These are phyloP conservation scores for Darevskia nairensis DNA, from an alignment of 2,797 vertebrate species.

Conservation along the genomic window DNA sequence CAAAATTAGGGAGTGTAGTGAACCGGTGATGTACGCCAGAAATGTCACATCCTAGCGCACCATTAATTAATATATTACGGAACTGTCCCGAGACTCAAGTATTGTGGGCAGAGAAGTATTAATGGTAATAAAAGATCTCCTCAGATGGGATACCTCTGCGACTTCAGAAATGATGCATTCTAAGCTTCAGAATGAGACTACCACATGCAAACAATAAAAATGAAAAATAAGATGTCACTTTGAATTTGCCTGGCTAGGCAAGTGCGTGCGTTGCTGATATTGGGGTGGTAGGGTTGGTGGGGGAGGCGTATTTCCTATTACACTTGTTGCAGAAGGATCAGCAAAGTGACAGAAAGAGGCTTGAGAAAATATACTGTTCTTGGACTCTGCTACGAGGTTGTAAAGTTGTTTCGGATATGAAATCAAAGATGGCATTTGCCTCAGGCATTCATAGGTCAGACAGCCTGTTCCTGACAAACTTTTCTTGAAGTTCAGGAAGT, in stretches of 20 bases:
- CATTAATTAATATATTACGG: constrained; percentile 66
- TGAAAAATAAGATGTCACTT: constrained; percentile 59
- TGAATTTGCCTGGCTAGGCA: constrained; percentile 39
- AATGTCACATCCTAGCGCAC: constrained; percentile 28
- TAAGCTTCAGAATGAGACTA: constrained; percentile 59
- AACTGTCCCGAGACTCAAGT: constrained; percentile 45
- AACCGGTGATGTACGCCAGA: constrained; percentile 41
- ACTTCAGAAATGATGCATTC: constrained; percentile 41
- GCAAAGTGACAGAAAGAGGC: background rate
- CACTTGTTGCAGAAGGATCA: background rate
- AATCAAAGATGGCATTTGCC: background rate
- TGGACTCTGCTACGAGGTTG: background rate
- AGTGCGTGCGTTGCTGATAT: constrained; percentile 16
- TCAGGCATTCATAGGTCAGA: background rate
- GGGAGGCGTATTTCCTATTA: background rate
- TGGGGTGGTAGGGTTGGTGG: background rate
- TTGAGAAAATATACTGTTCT: background rate
- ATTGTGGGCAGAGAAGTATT: constrained; percentile 49
- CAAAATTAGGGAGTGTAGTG: constrained; percentile 33
- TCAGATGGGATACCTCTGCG: constrained; percentile 53
- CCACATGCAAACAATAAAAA: constrained; percentile 64
- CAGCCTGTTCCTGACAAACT: background rate
- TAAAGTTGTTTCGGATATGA: background rate
- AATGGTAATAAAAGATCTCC: constrained; percentile 55
- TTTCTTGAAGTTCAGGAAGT: constrained; percentile 29